A percentile compares a stretch with the other conserved stretches of the same genome.
phyloP scores from a whole-genome alignment of 2,113 vertebrate genomes.

The Dipodomys merriami region DNA sequence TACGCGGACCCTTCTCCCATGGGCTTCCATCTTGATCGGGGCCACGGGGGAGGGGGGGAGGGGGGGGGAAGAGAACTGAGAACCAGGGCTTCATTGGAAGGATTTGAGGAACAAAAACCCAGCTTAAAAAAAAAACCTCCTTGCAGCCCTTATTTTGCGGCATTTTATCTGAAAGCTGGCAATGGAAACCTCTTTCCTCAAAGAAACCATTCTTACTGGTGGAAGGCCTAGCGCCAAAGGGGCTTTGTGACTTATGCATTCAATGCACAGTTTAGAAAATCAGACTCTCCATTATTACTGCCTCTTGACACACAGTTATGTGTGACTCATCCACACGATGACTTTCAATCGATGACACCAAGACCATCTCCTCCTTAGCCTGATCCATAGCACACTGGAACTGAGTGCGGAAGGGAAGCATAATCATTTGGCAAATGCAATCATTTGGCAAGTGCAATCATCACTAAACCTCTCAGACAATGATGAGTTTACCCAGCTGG shows the following conservation, averaged over 20 bases:
- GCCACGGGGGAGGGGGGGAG: slow-evolving; percentile 55
- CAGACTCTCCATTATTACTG: slow-evolving; percentile 76
- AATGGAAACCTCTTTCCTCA: slow-evolving; percentile 78
- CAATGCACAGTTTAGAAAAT: slow-evolving; percentile 89
- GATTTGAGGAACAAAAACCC: slow-evolving; percentile 84
- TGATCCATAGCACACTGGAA: slow-evolving; percentile 77
- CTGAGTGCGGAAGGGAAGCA: slow-evolving; percentile 84
- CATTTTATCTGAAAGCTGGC: slow-evolving; percentile 85
- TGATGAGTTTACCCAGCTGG: no score
- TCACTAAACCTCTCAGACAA: no score
- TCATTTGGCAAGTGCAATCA: no score
- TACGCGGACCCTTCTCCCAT: slow-evolving; percentile 78
- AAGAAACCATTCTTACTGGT: slow-evolving; percentile 74
- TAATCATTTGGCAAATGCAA: no score
- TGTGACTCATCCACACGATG: slow-evolving; percentile 73
- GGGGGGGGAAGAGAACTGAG: slow-evolving; percentile 48
- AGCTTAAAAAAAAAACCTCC: slow-evolving; percentile 75
- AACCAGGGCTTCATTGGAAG: slow-evolving; percentile 83
- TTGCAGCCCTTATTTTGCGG: slow-evolving; percentile 85
- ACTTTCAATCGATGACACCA: slow-evolving; percentile 71
- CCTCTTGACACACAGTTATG: slow-evolving; percentile 80
- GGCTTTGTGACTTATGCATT: slow-evolving; percentile 92
- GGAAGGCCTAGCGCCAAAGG: no score
- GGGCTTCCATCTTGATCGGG: slow-evolving; percentile 73
- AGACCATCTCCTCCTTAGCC: slow-evolving; percentile 82